phyloP scores from a whole-genome alignment of 2,888 invertebrate species.

The Torymus auratus region DNA sequence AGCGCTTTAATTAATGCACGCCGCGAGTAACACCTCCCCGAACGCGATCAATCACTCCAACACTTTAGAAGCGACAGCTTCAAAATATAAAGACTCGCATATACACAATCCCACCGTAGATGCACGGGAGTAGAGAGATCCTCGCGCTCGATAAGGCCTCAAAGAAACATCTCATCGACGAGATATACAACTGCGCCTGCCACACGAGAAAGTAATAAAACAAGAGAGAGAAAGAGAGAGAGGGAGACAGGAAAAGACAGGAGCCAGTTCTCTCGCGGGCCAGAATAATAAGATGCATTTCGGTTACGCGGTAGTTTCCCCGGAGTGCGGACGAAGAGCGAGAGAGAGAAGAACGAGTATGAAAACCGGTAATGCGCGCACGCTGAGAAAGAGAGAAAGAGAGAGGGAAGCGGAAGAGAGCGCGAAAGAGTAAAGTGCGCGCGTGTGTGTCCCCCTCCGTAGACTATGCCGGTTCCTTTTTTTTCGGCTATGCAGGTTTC shows the following conservation, averaged over 20 bases:
- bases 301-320: slow-evolving; percentile 41
- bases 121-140: not conserved
- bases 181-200: not conserved
- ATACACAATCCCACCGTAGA: not conserved
- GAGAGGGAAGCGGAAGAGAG: slow-evolving; percentile 21
- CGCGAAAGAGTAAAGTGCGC: slow-evolving; percentile 42
- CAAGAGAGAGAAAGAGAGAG: too few relatives aligned
- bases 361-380: slow-evolving; percentile 53
- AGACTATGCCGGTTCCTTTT: slow-evolving; percentile 27
- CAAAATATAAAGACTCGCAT: not conserved
- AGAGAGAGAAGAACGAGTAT: slow-evolving; percentile 5
- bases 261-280: slow-evolving; percentile 38
- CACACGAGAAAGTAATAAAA: slow-evolving; percentile 20
- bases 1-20: too few relatives aligned
- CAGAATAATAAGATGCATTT: slow-evolving; percentile 59
- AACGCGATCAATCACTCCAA: not conserved
- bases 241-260: not conserved
- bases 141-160: not conserved
- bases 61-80: not conserved
- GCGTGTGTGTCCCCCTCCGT: not conserved
- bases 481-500: too few relatives aligned
- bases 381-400: not conserved
- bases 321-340: slow-evolving; percentile 28
- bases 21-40: too few relatives aligned
- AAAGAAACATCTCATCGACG: slow-evolving; percentile 8